Evolutionary conservation across 2,888 invertebrate genomes (phyloP).

Genomic region (Nudaria mundana): DNA sequence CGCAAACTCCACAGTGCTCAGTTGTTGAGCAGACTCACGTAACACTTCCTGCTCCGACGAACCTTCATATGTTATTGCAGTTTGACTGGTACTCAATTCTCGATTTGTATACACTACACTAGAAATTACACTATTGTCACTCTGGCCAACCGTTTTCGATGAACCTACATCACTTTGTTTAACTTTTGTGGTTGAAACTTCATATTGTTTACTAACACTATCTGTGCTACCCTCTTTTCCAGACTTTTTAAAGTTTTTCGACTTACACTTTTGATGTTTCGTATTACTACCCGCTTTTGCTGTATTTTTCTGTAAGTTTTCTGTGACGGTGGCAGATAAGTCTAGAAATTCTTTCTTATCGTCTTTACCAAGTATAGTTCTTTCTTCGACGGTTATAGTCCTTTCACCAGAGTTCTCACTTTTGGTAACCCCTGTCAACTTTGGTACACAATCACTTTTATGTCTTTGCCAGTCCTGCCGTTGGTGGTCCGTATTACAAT

Average conservation of each 20-base stretch:
- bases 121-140: constrained; percentile 67
- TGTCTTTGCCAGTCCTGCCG: constrained; percentile 89
- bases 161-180: constrained; percentile 36
- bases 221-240: constrained; percentile 51
- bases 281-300: constrained; percentile 41
- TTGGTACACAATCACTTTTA: constrained; percentile 81
- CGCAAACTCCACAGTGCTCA: constrained; percentile 58
- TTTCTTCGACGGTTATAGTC: constrained; percentile 42
- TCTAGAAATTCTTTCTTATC: constrained; percentile 41
- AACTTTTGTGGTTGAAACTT: constrained; percentile 36
- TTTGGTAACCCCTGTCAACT: constrained; percentile 58
- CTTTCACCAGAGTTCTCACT: constrained; percentile 48
- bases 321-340: constrained; percentile 27
- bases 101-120: constrained; percentile 71
- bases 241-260: constrained; percentile 49
- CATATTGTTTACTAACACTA: constrained; percentile 52
- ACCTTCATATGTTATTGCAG: constrained; percentile 83
- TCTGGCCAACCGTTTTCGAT: constrained; percentile 29
- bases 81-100: constrained; percentile 56
- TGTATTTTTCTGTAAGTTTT: constrained; percentile 30
- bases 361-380: constrained; percentile 14
- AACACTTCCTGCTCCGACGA: constrained; percentile 86
- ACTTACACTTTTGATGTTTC: constrained; percentile 53
- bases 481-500: constrained; percentile 91
- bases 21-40: constrained; percentile 80